Conservation (phyloP, 2,888 invertebrate genomes). For the Nasonovia ribisnigri region DNA sequence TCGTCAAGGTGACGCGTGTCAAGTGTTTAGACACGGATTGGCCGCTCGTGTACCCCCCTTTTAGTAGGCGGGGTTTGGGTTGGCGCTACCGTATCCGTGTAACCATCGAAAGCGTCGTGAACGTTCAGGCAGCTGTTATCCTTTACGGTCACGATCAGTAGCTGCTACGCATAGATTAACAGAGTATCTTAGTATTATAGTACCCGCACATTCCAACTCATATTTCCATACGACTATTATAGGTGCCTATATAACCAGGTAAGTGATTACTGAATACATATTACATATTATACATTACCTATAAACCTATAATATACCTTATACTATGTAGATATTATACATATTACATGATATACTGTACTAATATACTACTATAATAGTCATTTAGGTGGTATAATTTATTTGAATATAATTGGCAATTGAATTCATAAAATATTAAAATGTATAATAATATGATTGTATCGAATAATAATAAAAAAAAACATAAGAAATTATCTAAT, state of each 20-base stretch:
- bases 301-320: background rate
- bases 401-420: background rate
- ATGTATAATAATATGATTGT: background rate
- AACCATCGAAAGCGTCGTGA: slow-evolving; percentile 43
- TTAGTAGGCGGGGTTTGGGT: slow-evolving; percentile 56
- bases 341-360: too few relatives aligned
- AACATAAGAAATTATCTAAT: background rate
- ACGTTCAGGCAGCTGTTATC: slow-evolving; percentile 45
- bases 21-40: slow-evolving; percentile 56
- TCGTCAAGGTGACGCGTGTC: slow-evolving; percentile 64
- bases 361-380: too few relatives aligned
- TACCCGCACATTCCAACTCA: background rate
- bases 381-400: background rate
- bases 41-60: slow-evolving; percentile 56
- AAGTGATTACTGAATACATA: background rate
- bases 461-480: background rate
- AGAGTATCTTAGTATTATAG: background rate
- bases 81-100: slow-evolving; percentile 54
- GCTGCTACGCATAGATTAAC: slow-evolving; percentile 34
- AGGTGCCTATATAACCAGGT: background rate
- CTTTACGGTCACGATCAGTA: slow-evolving; percentile 51
- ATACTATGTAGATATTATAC: background rate
- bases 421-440: background rate
- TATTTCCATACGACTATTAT: background rate
- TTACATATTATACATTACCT: background rate